Base-by-base conservation (phyloP, 64 coral and sea anemone species). In the Montipora sp. region DNA sequence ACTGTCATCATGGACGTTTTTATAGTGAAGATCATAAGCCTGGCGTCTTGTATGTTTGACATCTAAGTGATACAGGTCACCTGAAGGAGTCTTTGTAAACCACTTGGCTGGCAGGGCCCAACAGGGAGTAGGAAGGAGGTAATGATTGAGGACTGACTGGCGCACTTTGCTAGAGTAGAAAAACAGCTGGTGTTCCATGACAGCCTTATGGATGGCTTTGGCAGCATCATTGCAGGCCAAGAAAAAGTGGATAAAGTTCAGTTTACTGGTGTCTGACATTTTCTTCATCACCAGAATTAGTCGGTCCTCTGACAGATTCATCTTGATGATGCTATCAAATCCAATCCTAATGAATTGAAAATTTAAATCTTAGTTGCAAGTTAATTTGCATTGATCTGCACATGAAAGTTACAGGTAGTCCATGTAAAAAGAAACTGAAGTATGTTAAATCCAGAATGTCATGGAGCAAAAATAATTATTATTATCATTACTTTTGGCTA, bases 161-260 rank as follows among this genome's bases (percentile, higher is more conserved):
- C 93, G 94, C 45, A 99, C 95, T 80, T 99, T 99, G 80, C 89
- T 90, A 18, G 95, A 96, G 80, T 92, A 99, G 80, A 94, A 99
- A 81, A 99, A 99, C 5, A 99, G 58, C 78, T 99, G 95, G 48
- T 99, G 95, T 68, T 99, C 98, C 78, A 99, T 81, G 5, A 96
- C 98, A 73, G 94, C 93, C 63, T 99, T 99, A 59, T 99, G 98
- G 89, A 99, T 99, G 47, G 94, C 98, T 61, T 99, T 99, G 3
- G 98, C 98, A 58, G 86, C 94, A 24, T 99, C 98, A 47, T 92
- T 87, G 51, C 90, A 96, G 76, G 92, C 78, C 8, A 96, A 80
- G 79, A 99, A 99, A 76, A 99, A 99, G 85, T 99, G 98, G 44
- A 99, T 77, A 73, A 99, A 99, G n/a, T 96, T 96, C 69, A 96